A percentile compares a stretch with the other conserved stretches of the same genome.
phyloP scores from a whole-genome alignment of 2,113 vertebrate species.

The Ochotona curzoniae region DNA sequence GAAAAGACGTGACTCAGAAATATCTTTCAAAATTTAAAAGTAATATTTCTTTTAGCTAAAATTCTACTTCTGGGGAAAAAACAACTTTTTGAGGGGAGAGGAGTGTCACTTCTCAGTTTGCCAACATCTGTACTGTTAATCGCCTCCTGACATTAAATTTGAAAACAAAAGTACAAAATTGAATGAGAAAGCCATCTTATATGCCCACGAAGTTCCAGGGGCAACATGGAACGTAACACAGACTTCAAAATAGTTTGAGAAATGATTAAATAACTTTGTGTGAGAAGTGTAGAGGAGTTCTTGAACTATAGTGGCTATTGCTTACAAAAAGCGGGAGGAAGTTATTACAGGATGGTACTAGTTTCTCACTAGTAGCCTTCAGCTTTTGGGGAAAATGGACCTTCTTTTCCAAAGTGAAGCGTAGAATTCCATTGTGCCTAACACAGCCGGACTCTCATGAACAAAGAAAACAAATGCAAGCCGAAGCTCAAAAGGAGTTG shows the following conservation, averaged over 20 bases:
- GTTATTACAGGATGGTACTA: no score
- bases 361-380: not conserved
- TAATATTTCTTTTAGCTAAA: not conserved
- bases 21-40: not conserved
- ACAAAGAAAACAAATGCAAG: slow-evolving; percentile 27
- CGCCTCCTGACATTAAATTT: not conserved
- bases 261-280: not conserved
- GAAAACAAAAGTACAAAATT: not conserved
- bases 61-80: not conserved
- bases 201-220: not conserved
- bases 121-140: not conserved
- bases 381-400: not conserved
- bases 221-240: not conserved
- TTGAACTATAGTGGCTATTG: not conserved
- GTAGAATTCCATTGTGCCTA: not conserved
- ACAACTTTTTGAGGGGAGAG: not conserved
- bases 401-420: slow-evolving; percentile 24
- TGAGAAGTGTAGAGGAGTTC: not conserved
- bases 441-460: not conserved
- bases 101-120: not conserved
- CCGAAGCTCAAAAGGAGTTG: slow-evolving; percentile 1
- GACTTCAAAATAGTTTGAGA: not conserved
- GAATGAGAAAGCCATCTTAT: not conserved
- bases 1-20: not conserved
- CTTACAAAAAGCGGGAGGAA: not conserved